Conservation (phyloP, 1,140 invertebrate genomes). For the Homarus americanus region DNA sequence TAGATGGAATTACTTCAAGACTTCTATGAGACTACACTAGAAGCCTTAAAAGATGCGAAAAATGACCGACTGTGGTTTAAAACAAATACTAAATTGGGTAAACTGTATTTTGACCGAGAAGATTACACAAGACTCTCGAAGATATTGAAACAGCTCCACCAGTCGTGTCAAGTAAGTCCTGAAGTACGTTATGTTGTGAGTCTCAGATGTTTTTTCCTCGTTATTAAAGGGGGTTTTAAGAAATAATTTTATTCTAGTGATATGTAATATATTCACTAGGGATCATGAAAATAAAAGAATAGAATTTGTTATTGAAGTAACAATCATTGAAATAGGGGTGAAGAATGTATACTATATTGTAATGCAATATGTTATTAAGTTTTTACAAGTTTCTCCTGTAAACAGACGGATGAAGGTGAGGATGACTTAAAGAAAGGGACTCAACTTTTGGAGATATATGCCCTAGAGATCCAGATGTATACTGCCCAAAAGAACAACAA, state of each 20-base stretch:
- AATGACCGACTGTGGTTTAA: constrained; percentile 99
- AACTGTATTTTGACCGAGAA: constrained; percentile 97
- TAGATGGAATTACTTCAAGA: constrained; percentile 99
- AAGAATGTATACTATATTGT: too few species aligned
- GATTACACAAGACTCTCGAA: constrained; percentile 97
- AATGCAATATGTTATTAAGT: too few species aligned
- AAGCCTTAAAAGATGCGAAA: constrained; percentile 98
- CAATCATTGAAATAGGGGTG: too few species aligned
- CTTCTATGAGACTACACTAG: constrained; percentile 99
- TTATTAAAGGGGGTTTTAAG: too few species aligned
- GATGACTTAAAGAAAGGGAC: constrained; percentile 99
- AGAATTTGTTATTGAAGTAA: too few species aligned
- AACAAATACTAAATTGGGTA: constrained; percentile 99
- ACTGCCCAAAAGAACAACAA: constrained; percentile 99
- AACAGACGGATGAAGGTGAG: constrained; percentile 97
- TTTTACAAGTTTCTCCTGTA: not conserved
- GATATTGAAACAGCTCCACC: constrained; percentile 98
- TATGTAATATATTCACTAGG: too few species aligned
- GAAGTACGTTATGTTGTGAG: not conserved
- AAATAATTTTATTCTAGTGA: too few species aligned
- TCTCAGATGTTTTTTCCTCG: too few species aligned
- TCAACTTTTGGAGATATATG: constrained; percentile 98
- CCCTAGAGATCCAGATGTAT: constrained; percentile 99
- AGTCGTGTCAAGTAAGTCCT: constrained; percentile 91
- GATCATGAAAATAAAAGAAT: too few species aligned